These are phyloP conservation scores for Mystacornis crossleyi DNA, from an alignment of 2,113 vertebrate species.

Conservation along the genomic window DNA sequence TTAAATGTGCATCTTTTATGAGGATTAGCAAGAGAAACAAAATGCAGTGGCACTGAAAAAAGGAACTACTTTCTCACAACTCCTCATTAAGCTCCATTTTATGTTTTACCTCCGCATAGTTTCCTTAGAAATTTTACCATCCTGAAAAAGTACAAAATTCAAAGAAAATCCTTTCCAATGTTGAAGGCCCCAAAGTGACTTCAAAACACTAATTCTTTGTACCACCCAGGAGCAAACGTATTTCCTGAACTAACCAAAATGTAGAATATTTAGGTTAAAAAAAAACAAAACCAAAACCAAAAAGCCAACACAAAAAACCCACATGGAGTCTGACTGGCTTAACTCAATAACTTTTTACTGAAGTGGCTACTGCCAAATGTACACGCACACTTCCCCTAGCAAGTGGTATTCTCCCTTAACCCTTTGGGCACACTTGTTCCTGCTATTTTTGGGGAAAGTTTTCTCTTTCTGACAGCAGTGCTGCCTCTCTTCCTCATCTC, in stretches of 20 bases:
- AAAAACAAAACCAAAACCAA: not conserved
- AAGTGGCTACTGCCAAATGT: conserved; percentile 50
- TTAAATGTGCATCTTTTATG: not conserved
- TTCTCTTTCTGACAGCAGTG: not conserved
- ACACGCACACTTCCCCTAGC: conserved; percentile 20
- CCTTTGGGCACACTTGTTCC: not conserved
- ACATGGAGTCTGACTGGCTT: conserved; percentile 51
- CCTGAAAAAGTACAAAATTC: conserved; percentile 43
- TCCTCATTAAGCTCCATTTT: conserved; percentile 29
- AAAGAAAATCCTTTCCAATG: conserved; percentile 42
- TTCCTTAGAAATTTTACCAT: conserved; percentile 50
- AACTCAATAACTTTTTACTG: conserved; percentile 60
- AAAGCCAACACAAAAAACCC: conserved; percentile 1
- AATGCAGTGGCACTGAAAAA: conserved; percentile 1
- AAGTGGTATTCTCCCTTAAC: conserved; percentile 49
- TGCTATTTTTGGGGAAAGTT: not conserved
- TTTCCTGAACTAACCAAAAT: conserved; percentile 61
- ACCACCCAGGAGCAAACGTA: conserved; percentile 60
- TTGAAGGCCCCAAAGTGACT: conserved; percentile 28
- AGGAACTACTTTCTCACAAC: conserved; percentile 18
- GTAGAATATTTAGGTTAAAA: conserved; percentile 43
- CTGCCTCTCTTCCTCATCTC: not conserved
- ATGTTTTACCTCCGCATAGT: conserved; percentile 24
- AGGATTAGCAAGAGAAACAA: conserved; percentile 33
- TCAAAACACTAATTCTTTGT: conserved; percentile 52